Evolutionary conservation across 2,113 vertebrate genomes (phyloP).

Genomic region (Megalops atlanticus): DNA sequence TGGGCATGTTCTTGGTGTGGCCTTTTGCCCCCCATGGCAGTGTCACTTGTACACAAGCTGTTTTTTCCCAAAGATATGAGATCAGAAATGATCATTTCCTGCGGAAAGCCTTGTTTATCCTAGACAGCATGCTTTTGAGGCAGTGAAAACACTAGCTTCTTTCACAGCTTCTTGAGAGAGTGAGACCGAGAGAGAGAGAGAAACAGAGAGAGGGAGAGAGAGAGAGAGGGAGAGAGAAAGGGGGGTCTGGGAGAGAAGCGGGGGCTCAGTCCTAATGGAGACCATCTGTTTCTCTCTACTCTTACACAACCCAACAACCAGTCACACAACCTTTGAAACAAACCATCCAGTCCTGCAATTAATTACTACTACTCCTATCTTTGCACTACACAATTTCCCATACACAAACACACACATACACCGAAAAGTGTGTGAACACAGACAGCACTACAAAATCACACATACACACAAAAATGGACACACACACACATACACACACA

Average conservation of each 20-base stretch:
- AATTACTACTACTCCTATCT: neutral
- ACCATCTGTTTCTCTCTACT: conserved; percentile 21
- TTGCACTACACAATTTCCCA: neutral
- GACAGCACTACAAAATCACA: too few relatives aligned
- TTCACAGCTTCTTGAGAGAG: neutral
- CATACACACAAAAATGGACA: too few relatives aligned
- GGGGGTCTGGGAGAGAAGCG: neutral
- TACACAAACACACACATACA: neutral
- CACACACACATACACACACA: too few relatives aligned
- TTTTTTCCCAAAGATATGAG: neutral
- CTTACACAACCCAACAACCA: conserved; percentile 14
- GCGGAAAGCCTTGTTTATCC: neutral
- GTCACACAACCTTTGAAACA: conserved; percentile 8
- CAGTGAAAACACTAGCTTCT: conserved; percentile 12
- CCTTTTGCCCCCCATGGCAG: neutral
- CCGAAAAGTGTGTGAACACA: neutral
- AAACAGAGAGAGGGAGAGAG: neutral
- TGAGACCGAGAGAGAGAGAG: neutral
- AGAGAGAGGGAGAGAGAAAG: neutral
- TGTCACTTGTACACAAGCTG: too few relatives aligned
- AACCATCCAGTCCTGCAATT: neutral
- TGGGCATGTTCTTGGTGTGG: neutral
- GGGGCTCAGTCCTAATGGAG: conserved; percentile 1
- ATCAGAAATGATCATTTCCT: neutral
- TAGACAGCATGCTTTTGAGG: neutral